Conservation (phyloP, 2,797 vertebrate genomes). For the Halcyon smyrnensis region DNA sequence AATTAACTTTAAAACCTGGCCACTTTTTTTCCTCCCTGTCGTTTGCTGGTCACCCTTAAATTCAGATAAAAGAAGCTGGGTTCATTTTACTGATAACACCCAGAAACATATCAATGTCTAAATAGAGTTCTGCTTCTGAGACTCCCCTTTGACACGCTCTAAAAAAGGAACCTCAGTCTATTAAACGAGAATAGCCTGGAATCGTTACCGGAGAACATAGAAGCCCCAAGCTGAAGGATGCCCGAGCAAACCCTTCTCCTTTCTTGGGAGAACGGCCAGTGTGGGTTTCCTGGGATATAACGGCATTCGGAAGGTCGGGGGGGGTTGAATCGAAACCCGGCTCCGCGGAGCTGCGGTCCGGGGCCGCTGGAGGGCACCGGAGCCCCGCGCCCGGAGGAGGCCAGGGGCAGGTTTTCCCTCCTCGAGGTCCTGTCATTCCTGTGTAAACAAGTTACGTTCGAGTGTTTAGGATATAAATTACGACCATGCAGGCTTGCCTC, state of each 20-base stretch:
- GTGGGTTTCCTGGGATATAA: background rate
- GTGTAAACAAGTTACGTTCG: constrained; percentile 86
- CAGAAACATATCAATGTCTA: background rate
- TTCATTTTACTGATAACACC: background rate
- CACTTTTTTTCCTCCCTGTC: background rate
- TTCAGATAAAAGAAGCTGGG: background rate
- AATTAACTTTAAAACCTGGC: background rate
- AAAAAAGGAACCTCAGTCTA: background rate
- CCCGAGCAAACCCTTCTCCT: background rate
- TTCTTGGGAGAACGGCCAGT: background rate
- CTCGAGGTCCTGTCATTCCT: constrained; percentile 82
- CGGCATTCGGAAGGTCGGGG: background rate
- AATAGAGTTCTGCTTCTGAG: background rate
- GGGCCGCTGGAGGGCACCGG: constrained; percentile 76
- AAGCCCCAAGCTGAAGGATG: background rate
- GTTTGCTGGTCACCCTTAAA: background rate
- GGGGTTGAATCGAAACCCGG: accelerated
- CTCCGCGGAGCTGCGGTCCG: accelerated
- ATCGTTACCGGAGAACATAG: accelerated
- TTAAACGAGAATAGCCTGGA: background rate
- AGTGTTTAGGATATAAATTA: constrained; percentile 89
- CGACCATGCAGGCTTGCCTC: constrained; percentile 85
- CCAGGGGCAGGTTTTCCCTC: constrained; percentile 66
- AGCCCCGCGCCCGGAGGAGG: background rate
- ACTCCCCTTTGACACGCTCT: background rate